Evolutionary conservation across 2,113 vertebrate genomes (phyloP).

Genomic region (Gnathonemus longibarbis): DNA sequence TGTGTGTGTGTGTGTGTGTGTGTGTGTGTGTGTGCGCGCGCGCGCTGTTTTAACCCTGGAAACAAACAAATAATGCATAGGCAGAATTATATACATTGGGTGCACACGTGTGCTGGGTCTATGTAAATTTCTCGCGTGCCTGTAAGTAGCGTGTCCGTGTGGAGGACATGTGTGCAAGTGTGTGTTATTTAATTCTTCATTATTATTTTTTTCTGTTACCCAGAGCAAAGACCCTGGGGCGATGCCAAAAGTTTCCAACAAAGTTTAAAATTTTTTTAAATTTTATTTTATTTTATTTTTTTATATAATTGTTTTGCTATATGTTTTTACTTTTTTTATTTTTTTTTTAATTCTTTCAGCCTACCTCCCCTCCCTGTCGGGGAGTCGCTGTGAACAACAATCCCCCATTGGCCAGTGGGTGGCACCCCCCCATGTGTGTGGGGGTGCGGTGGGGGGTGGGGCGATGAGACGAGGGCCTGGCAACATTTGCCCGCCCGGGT

Average conservation of each 20-base stretch:
- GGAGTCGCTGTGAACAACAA: conserved; percentile 53
- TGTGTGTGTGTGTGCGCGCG: conserved; percentile 2
- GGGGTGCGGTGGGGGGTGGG: conserved; percentile 52
- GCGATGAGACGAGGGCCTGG: conserved; percentile 60
- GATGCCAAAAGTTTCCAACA: conserved; percentile 59
- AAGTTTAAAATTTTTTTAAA: conserved; percentile 39
- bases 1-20: conserved; percentile 15
- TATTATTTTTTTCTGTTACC: conserved; percentile 48
- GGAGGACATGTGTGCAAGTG: background rate
- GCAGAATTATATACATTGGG: background rate
- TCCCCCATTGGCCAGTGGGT: conserved; percentile 52
- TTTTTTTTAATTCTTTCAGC: background rate
- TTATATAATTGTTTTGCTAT: background rate
- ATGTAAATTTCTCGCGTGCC: background rate
- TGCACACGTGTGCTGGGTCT: background rate
- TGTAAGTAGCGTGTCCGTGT: background rate
- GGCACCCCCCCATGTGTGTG: conserved; percentile 53
- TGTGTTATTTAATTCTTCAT: conserved; percentile 35
- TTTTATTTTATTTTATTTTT: conserved; percentile 18
- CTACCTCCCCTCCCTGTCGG: conserved; percentile 31
- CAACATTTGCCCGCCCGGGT: conserved; percentile 55
- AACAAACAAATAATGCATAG: background rate
- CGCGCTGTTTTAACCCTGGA: background rate
- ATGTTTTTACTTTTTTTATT: background rate
- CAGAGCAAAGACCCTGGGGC: conserved; percentile 58